Evolutionary conservation across 1,140 invertebrate genomes (phyloP).

Genomic region (Cataglyphis hispanica): DNA sequence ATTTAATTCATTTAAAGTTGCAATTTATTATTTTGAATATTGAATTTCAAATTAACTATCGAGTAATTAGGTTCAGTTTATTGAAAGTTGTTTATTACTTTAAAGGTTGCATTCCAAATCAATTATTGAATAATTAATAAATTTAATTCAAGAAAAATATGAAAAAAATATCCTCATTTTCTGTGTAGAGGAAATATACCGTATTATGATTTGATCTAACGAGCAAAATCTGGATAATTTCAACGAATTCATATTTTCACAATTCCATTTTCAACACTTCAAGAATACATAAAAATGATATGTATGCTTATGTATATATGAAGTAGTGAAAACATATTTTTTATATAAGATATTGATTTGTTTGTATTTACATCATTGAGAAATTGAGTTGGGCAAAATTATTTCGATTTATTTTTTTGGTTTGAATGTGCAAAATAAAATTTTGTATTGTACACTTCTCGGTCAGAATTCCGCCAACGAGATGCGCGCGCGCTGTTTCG

Average conservation of each 20-base stretch:
- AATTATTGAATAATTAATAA: neutral
- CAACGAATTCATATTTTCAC: neutral
- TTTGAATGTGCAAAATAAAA: neutral
- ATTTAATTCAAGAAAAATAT: neutral
- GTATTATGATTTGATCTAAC: neutral
- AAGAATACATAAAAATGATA: neutral
- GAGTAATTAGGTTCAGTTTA: neutral
- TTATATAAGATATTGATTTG: neutral
- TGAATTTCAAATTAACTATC: neutral
- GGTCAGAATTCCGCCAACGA: slow-evolving; percentile 59
- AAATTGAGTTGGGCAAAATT: neutral
- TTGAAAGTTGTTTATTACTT: neutral
- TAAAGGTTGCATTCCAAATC: no score
- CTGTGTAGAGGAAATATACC: neutral
- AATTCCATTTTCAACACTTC: neutral
- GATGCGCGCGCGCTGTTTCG: slow-evolving; percentile 49
- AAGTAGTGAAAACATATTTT: neutral
- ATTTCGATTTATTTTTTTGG: neutral
- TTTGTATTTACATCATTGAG: neutral
- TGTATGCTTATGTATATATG: neutral
- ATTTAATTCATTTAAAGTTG: neutral
- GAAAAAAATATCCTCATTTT: neutral
- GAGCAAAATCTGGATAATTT: neutral
- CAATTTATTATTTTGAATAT: neutral
- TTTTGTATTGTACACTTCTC: slow-evolving; percentile 14